Base-by-base conservation (phyloP, 2,113 vertebrate genomes). In the Sturnira hondurensis region DNA sequence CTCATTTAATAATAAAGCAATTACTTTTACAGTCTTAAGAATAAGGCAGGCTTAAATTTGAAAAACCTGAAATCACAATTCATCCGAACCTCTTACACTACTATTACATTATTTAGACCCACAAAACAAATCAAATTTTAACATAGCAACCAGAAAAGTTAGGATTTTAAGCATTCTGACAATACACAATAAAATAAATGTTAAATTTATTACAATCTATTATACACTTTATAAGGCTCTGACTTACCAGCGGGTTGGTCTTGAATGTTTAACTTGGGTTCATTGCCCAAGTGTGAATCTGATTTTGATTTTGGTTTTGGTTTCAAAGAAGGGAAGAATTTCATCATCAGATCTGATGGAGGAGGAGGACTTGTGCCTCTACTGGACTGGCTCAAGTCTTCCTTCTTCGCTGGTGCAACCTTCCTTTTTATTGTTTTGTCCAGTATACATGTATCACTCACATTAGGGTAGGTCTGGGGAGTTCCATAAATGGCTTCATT, bases 241-340 rank as follows among this genome's bases (percentile, higher is more conserved):
- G 73, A 96, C 98, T 99, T 97, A 99, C 99, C 99, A 97, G 97
- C 91, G 11, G 96, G 95, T 52, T 98, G 98, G 52, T 99, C 98
- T 24, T 92, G 97, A 96, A 86, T 22, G 17, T 87, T 98, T 77
- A 91, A 70, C 77, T 95, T 98, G 74, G 61, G 80, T 54, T 98
- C 98, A 16, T 13, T 68, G 90, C 78, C 97, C 61, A 77, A 86
- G 1, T 70, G 94, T 97, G 97, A 97, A 85, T 97, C 95, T 89
- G 97, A 95, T 74, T 98, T 98, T 65, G 97, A 95, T 81, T 98
- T 98, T 61, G 98, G 92, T 94, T 99, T 99, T 0, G 98, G 98
- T 97, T 99, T 99, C 97, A 99, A 98, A 2, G 99, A 98, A 93
- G 99, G 99, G 97, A 99, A 99, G 52, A 99, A 93, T 92, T 98